Base-by-base conservation (phyloP, 2,888 invertebrate genomes). In the Lasiommata megera region DNA sequence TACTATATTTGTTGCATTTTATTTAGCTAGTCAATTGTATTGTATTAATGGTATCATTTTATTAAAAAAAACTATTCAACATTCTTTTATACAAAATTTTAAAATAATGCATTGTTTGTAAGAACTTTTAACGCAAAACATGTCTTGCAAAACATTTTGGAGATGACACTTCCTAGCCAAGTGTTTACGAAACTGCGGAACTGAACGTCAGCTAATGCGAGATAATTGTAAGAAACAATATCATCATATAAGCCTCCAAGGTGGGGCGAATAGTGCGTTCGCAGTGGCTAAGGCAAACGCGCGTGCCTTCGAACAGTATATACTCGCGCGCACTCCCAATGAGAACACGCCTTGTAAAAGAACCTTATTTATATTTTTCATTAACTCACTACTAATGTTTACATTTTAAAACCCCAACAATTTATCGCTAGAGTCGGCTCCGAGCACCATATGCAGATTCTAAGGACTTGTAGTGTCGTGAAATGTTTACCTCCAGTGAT, bases 401-500 rank as follows among this genome's bases (percentile, higher is more conserved):
- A 37, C 51, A 40, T 12, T 51, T 51, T 16, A 38, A 37, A 51
- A 51, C 6, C 14, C 6, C 6, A 36, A 48, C 0, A 31, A n/a
- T 3, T 47, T n/a, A 12, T 47, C 18, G 6, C 17, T 6, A 37
- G n/a, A 12, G 37, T 5, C 17, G 12, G 5, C 3, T 11, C 16
- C 9, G 53, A 60, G 37, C 51, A 52, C 62, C 71, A 66, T 77
- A 82, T 86, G 84, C 77, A 73, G 73, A 75, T 73, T 73, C 67
- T 68, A 65, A 73, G 77, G 75, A 77, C 70, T 52, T 64, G 64
- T 64, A 79, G 85, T 86, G 84, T 66, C 75, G 80, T 83, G 84
- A 80, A 75, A 86, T 84, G 87, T 74, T 82, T 74, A 54, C 66
- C 63, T 66, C 73, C 72, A 79, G 86, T 87, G 85, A 73, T 80